These are phyloP conservation scores for Oceanodroma tethys DNA, from an alignment of 2,113 vertebrate species.

Conservation along the genomic window DNA sequence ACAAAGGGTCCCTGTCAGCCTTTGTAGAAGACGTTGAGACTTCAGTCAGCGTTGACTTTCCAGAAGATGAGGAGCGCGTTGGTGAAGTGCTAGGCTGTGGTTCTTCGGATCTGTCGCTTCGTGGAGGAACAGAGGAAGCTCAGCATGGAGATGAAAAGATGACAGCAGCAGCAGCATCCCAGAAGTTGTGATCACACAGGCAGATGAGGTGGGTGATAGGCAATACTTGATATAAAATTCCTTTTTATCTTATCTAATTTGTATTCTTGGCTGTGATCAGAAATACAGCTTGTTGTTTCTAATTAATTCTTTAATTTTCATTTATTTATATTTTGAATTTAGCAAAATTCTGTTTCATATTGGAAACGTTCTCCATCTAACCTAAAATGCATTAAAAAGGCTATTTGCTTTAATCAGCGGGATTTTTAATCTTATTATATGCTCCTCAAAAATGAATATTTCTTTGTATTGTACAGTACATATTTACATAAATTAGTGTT, in stretches of 20 bases:
- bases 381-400: not conserved
- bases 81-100: constrained; percentile 56
- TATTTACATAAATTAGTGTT: constrained; percentile 49
- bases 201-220: constrained; percentile 81
- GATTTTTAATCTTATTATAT: constrained; percentile 54
- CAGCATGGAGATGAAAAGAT: constrained; percentile 69
- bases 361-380: not conserved
- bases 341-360: constrained; percentile 62
- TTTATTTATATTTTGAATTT: constrained; percentile 64
- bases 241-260: constrained; percentile 81
- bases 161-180: constrained; percentile 49
- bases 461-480: constrained; percentile 11
- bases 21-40: constrained; percentile 3
- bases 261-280: constrained; percentile 77
- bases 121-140: constrained; percentile 37
- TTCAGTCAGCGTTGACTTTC: not conserved
- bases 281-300: constrained; percentile 66
- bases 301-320: constrained; percentile 67
- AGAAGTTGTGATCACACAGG: constrained; percentile 75
- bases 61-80: not conserved
- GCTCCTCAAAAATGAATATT: constrained; percentile 43
- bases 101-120: constrained; percentile 47
- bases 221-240: constrained; percentile 82
- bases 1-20: constrained; percentile 11
- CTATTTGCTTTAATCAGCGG: constrained; percentile 25